These are phyloP conservation scores for Lasiurus cinereus DNA, from an alignment of 2,113 vertebrate genomes.

Conservation along the genomic window DNA sequence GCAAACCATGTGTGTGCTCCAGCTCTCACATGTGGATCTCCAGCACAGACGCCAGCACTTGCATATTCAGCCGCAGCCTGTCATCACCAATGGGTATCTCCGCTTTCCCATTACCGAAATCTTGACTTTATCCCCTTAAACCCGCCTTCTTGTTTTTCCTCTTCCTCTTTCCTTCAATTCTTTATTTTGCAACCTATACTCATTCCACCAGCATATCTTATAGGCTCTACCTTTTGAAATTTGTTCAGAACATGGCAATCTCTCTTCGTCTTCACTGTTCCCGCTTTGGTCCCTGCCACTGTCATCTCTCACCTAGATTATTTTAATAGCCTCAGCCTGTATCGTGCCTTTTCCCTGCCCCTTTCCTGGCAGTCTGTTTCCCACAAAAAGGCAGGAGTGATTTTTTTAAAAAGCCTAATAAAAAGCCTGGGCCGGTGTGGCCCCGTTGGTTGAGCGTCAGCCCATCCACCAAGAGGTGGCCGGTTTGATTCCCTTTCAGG, in stretches of 20 bases:
- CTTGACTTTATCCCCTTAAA: background rate
- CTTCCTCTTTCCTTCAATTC: background rate
- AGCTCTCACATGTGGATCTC: background rate
- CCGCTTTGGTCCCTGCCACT: fast-evolving
- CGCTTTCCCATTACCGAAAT: fast-evolving
- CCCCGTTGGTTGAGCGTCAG: no score
- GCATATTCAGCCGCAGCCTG: fast-evolving
- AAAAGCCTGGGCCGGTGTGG: no score
- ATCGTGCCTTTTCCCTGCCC: background rate
- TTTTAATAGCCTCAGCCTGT: fast-evolving
- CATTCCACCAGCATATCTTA: no score
- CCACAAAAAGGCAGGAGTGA: background rate
- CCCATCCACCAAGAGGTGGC: no score
- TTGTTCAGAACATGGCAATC: background rate
- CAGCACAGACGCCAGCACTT: background rate
- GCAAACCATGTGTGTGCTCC: fast-evolving
- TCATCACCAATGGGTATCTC: fast-evolving
- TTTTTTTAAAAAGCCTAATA: background rate
- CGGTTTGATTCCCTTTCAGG: no score
- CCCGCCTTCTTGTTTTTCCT: background rate
- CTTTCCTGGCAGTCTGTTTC: background rate
- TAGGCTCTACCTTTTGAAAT: background rate
- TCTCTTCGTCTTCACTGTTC: background rate
- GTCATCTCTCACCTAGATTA: background rate
- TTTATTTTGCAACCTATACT: background rate